Evolutionary conservation across 2,797 vertebrate genomes (phyloP).

Genomic region (Columba guinea): DNA sequence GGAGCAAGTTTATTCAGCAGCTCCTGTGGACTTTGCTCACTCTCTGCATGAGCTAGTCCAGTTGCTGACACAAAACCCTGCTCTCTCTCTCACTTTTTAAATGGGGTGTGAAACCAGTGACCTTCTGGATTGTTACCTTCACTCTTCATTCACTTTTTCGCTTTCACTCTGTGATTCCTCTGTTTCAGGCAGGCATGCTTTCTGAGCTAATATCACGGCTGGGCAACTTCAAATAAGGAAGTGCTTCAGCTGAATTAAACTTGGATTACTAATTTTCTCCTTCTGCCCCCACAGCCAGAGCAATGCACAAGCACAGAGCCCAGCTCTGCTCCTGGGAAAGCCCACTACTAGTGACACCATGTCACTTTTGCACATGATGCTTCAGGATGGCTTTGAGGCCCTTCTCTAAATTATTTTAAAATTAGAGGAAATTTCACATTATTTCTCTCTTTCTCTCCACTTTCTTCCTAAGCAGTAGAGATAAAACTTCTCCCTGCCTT

Average conservation of each 20-base stretch:
- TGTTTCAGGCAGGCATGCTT: not conserved
- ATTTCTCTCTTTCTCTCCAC: not conserved
- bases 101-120: not conserved
- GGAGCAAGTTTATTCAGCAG: not conserved
- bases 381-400: not conserved
- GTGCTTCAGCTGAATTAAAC: not conserved
- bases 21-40: fast-evolving
- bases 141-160: not conserved
- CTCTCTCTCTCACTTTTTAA: not conserved
- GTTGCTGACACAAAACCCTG: not conserved
- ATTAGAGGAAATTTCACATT: not conserved
- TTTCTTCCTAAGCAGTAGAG: not conserved
- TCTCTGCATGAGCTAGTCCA: not conserved
- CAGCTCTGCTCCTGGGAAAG: not conserved
- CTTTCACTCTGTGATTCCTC: not conserved
- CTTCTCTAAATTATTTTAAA: not conserved
- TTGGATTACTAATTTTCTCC: not conserved
- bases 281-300: not conserved
- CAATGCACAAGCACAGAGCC: fast-evolving
- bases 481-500: not conserved
- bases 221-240: not conserved
- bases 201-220: not conserved
- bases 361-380: not conserved
- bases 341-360: not conserved
- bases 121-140: not conserved